Percentiles rank a stretch among this genome's conserved stretches.
Conservation (phyloP, 2,113 vertebrate species). For the Gopherus evgoodei region DNA sequence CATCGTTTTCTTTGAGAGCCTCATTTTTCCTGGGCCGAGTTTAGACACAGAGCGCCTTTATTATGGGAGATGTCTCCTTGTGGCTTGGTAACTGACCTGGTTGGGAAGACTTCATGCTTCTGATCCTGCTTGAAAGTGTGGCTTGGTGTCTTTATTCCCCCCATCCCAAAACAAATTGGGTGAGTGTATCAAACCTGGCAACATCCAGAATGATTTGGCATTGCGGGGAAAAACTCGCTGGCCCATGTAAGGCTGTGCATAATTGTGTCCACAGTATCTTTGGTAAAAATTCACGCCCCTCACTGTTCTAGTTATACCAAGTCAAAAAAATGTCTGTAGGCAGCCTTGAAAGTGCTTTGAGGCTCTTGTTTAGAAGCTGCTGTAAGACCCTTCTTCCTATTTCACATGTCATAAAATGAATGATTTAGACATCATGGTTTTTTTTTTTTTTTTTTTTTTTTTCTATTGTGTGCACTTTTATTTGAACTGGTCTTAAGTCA, state of each 20-base stretch:
- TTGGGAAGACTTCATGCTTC: neutral
- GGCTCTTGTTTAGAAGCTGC: neutral
- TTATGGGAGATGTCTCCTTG: neutral
- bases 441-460: too few relatives aligned
- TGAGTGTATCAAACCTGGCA: fast-evolving
- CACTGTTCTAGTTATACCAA: neutral
- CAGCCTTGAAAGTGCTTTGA: neutral
- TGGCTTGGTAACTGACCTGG: neutral
- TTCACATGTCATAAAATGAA: neutral
- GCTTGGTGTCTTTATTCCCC: neutral
- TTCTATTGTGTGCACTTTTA: too few relatives aligned
- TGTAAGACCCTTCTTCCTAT: neutral
- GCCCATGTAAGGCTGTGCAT: fast-evolving
- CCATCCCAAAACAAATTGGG: fast-evolving
- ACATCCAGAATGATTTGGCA: neutral
- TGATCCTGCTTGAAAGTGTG: fast-evolving
- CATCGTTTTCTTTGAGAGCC: neutral
- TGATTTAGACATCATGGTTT: too few relatives aligned
- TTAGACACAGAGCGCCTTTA: neutral
- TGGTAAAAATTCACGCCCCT: neutral
- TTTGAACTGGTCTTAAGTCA: too few relatives aligned
- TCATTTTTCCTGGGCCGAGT: neutral
- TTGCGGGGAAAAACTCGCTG: neutral
- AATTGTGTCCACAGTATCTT: neutral
- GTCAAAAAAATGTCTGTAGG: neutral